These are phyloP conservation scores for Battus philenor DNA, from an alignment of 1,140 invertebrate species.

Conservation along the genomic window DNA sequence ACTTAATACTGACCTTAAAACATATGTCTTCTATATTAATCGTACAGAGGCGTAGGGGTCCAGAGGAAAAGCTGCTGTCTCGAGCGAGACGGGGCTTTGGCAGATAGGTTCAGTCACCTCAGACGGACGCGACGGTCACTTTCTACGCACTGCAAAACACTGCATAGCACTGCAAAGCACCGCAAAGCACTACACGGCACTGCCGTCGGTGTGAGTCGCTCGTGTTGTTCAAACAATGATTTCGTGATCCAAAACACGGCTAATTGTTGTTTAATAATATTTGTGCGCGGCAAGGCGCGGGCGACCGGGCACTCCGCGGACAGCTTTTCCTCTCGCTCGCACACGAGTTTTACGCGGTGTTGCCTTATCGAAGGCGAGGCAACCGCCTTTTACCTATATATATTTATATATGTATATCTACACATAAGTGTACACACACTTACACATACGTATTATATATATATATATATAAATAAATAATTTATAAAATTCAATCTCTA, in stretches of 20 bases:
- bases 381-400: no score
- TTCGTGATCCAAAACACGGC: conserved; percentile 29
- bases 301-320: conserved; percentile 44
- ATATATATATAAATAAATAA: no score
- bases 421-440: no score
- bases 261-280: conserved; percentile 44
- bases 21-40: no score
- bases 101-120: conserved; percentile 52
- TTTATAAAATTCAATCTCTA: no score
- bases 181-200: conserved; percentile 16
- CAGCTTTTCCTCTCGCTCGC: conserved; percentile 49
- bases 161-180: conserved; percentile 25
- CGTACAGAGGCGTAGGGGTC: not conserved
- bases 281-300: conserved; percentile 30
- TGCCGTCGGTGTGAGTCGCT: no score
- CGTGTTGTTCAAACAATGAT: conserved; percentile 29
- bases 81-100: conserved; percentile 5
- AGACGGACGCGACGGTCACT: conserved; percentile 22
- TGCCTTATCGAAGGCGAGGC: no score
- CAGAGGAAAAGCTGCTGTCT: conserved; percentile 18
- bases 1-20: no score
- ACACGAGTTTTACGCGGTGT: conserved; percentile 33
- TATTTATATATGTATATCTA: no score
- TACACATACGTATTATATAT: no score
- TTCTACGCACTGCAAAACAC: conserved; percentile 27